Percentiles rank a stretch among this genome's conserved stretches.
Conservation (phyloP, 2,888 invertebrate genomes). For the Drosophila subquinaria region DNA sequence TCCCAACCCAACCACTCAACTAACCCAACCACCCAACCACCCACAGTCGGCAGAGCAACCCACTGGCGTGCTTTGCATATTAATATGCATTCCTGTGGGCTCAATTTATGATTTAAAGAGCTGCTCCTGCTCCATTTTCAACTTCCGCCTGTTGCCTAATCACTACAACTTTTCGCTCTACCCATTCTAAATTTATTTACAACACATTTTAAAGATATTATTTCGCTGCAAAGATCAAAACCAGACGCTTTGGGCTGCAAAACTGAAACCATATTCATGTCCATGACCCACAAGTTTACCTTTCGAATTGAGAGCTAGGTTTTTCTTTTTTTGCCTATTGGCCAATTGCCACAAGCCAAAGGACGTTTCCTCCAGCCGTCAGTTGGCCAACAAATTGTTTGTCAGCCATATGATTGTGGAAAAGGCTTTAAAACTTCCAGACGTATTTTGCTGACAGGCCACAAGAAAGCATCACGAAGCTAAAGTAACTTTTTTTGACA, state of each 20-base stretch:
- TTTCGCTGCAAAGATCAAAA: conserved; percentile 68
- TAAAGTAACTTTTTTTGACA: conserved; percentile 22
- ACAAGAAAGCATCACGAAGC: background rate
- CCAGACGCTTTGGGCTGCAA: conserved; percentile 21
- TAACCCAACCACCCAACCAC: background rate
- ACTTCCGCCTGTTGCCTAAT: conserved; percentile 57
- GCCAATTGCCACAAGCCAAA: conserved; percentile 10
- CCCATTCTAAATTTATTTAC: background rate
- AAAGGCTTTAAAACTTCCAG: conserved; percentile 24
- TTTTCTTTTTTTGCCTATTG: conserved; percentile 11
- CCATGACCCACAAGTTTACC: conserved; percentile 36
- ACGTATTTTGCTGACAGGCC: conserved; percentile 15
- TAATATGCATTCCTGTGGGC: conserved; percentile 76
- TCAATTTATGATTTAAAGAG: conserved; percentile 76
- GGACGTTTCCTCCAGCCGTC: background rate
- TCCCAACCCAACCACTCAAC: background rate
- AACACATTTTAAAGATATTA: conserved; percentile 41
- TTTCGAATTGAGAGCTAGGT: conserved; percentile 7
- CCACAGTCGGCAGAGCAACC: conserved; percentile 6
- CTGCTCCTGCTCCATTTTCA: conserved; percentile 2
- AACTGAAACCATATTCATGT: background rate
- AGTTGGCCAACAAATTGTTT: conserved; percentile 15
- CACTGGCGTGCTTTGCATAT: conserved; percentile 75
- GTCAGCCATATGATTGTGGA: conserved; percentile 13
- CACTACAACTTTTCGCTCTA: conserved; percentile 30